phyloP scores from a whole-genome alignment of 2,888 invertebrate species.

The Holacanthella duospinosa region DNA sequence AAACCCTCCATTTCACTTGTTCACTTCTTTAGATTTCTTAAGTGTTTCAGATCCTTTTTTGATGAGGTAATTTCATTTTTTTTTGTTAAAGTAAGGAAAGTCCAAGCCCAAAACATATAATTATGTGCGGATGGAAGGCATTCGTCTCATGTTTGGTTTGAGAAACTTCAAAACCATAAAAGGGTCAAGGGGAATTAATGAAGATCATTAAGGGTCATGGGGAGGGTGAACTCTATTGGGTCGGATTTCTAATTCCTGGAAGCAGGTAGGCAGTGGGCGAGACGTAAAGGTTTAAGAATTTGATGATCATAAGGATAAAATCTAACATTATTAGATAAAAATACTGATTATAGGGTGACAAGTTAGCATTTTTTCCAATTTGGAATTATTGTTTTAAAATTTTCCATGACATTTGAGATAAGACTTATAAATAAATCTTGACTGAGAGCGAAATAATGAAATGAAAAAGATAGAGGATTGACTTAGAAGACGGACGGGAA shows the following conservation, averaged over 20 bases:
- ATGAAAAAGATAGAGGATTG: not conserved
- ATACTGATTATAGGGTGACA: constrained; percentile 1
- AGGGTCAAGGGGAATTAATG: constrained; percentile 5
- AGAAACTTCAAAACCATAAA: not conserved
- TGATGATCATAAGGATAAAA: constrained; percentile 8
- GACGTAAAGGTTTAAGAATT: not conserved
- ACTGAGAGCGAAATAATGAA: not conserved
- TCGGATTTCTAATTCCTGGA: not conserved
- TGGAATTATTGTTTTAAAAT: constrained; percentile 4
- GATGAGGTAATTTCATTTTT: constrained; percentile 13
- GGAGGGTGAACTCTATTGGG: not conserved
- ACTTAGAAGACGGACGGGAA: not conserved
- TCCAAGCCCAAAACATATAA: not conserved
- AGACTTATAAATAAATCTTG: constrained; percentile 13
- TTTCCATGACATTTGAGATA: not conserved
- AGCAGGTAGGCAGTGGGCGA: not conserved
- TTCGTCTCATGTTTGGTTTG: not conserved
- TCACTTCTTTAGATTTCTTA: constrained; percentile 3
- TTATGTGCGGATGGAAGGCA: not conserved
- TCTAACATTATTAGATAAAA: too few species aligned
- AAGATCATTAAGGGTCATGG: constrained; percentile 1
- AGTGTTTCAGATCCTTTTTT: constrained; percentile 15
- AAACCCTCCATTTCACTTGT: too few species aligned
- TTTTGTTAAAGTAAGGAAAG: constrained; percentile 12
- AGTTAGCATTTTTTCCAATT: not conserved